A percentile compares a stretch with the other conserved stretches of the same genome.
Evolutionary conservation across 1,140 invertebrate genomes (phyloP).

Genomic region (Drosophila lacertosa): DNA sequence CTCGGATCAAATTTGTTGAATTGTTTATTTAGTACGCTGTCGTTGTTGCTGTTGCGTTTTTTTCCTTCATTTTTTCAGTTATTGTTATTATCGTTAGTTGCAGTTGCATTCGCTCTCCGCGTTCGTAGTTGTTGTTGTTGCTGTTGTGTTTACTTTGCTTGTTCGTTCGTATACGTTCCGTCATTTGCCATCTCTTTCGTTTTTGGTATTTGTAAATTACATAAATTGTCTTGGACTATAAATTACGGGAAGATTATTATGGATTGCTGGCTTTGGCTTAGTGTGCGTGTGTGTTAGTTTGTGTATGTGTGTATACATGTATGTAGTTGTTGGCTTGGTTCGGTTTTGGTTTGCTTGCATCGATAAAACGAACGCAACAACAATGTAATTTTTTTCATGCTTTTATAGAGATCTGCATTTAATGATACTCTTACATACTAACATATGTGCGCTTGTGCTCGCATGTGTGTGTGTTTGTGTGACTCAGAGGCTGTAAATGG

Average conservation of each 20-base stretch:
- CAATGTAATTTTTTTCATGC: slow-evolving; percentile 50
- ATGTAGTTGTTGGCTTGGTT: slow-evolving; percentile 34
- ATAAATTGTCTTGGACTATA: slow-evolving; percentile 83
- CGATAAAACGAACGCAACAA: slow-evolving; percentile 35
- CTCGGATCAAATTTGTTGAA: slow-evolving; percentile 83
- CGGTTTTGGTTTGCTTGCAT: slow-evolving; percentile 36
- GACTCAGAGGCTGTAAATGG: slow-evolving; percentile 38
- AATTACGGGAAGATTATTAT: slow-evolving; percentile 82
- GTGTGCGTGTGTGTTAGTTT: slow-evolving; percentile 1
- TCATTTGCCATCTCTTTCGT: slow-evolving; percentile 64
- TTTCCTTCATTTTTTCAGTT: slow-evolving; percentile 55
- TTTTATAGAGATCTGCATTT: slow-evolving; percentile 79
- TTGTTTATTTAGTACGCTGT: slow-evolving; percentile 81
- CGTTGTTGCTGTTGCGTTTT: slow-evolving; percentile 52
- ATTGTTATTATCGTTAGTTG: slow-evolving; percentile 81
- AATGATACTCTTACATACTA: slow-evolving; percentile 66
- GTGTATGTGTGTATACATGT: slow-evolving; percentile 27
- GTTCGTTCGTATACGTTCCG: slow-evolving; percentile 37
- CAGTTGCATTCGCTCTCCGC: slow-evolving; percentile 61
- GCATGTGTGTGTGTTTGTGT: slow-evolving; percentile 33
- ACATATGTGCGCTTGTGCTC: slow-evolving; percentile 40
- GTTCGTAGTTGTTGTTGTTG: slow-evolving; percentile 8
- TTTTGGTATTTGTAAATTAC: slow-evolving; percentile 82
- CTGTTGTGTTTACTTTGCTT: slow-evolving; percentile 16
- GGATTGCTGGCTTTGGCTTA: slow-evolving; percentile 60